These are phyloP conservation scores for Acanthiza pusilla DNA, from an alignment of 2,797 vertebrate genomes.

Conservation along the genomic window DNA sequence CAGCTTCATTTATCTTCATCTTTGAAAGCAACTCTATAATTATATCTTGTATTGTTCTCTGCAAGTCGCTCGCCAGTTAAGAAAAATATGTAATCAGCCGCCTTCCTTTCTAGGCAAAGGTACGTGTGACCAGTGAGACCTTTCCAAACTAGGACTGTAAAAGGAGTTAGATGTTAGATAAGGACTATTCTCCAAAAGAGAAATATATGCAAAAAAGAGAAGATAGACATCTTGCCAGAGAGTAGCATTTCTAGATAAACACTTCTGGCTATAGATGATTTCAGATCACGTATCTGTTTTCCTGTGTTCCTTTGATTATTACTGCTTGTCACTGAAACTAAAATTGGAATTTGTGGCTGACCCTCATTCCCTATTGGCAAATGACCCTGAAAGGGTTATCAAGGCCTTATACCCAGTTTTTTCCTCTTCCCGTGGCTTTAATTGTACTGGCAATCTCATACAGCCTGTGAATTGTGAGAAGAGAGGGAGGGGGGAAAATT, in stretches of 20 bases:
- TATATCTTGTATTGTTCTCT: constrained; percentile 74
- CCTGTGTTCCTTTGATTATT: constrained; percentile 78
- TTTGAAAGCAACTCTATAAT: constrained; percentile 66
- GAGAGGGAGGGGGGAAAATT: constrained; percentile 59
- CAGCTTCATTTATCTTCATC: constrained; percentile 63
- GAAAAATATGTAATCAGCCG: constrained; percentile 68
- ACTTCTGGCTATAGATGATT: constrained; percentile 74
- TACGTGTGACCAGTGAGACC: constrained; percentile 75
- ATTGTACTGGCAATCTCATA: constrained; percentile 90
- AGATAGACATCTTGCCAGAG: constrained; percentile 72
- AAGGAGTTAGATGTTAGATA: constrained; percentile 71
- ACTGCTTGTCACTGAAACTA: constrained; percentile 69
- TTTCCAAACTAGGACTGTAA: constrained; percentile 71
- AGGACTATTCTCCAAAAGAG: constrained; percentile 66
- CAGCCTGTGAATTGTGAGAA: constrained; percentile 90
- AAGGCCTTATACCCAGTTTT: constrained; percentile 78
- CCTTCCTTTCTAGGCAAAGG: constrained; percentile 72
- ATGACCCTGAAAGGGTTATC: constrained; percentile 90
- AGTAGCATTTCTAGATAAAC: constrained; percentile 72
- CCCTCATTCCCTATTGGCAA: constrained; percentile 68
- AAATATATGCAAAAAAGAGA: constrained; percentile 54
- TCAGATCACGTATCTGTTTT: constrained; percentile 76
- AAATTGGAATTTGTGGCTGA: constrained; percentile 79
- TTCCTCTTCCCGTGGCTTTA: constrained; percentile 84
- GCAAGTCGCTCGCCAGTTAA: constrained; percentile 41